phyloP scores from a whole-genome alignment of 2,113 vertebrate species.

The Eurystomus gularis region DNA sequence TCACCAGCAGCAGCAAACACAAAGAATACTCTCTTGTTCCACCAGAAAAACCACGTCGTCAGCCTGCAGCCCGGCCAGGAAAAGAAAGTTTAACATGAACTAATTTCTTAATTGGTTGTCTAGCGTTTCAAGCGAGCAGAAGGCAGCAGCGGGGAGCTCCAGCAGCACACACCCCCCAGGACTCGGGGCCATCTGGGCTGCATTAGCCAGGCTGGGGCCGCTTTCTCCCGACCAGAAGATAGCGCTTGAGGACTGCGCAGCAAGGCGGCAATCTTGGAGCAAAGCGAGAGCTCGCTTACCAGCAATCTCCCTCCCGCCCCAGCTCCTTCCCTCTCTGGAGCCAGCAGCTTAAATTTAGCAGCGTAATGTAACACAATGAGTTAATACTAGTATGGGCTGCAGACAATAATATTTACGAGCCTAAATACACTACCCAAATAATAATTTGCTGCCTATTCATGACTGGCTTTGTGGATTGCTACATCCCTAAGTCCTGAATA shows the following conservation, averaged over 20 bases:
- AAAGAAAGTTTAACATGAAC: constrained; percentile 71
- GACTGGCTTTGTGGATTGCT: background rate
- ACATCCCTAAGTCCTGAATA: background rate
- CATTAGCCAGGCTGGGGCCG: constrained; percentile 16
- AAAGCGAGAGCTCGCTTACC: background rate
- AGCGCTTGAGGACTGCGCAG: constrained; percentile 71
- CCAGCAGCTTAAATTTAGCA: constrained; percentile 18
- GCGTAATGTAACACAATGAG: background rate
- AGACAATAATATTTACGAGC: constrained; percentile 37
- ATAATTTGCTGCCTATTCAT: background rate
- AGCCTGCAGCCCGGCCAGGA: constrained; percentile 49
- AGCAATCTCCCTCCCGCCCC: background rate
- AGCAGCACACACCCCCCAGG: constrained; percentile 47
- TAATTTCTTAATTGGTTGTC: constrained; percentile 69
- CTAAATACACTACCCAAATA: constrained; percentile 28
- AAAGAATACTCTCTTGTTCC: constrained; percentile 78
- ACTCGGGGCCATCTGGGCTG: constrained; percentile 69
- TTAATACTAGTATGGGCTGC: constrained; percentile 4
- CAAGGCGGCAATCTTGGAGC: background rate
- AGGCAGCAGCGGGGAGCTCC: constrained; percentile 63
- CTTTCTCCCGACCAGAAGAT: constrained; percentile 75
- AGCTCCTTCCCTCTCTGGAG: background rate
- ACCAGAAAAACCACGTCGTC: constrained; percentile 63
- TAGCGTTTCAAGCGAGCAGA: constrained; percentile 63
- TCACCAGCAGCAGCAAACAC: constrained; percentile 57